Percentiles rank a stretch among this genome's conserved stretches.
Conservation (phyloP, 2,888 invertebrate genomes). For the Synanthedon myopaeformis region DNA sequence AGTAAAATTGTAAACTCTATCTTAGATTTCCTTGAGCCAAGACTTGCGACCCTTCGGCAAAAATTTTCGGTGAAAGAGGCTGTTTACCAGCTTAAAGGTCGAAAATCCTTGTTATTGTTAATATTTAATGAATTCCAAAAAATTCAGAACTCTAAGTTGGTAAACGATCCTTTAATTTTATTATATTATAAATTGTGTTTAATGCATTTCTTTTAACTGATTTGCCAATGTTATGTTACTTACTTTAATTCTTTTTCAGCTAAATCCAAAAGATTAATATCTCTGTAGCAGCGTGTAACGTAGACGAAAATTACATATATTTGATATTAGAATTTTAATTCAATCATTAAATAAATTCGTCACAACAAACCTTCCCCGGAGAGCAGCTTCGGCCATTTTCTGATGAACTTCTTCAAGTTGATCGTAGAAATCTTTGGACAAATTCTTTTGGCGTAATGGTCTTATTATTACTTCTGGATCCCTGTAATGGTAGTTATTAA, state of each 20-base stretch:
- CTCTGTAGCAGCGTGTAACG: conserved; percentile 44
- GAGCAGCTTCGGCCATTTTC: conserved; percentile 69
- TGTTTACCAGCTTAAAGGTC: too few species aligned
- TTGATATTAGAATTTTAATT: neutral
- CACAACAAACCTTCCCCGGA: conserved; percentile 61
- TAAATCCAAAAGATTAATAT: conserved; percentile 45
- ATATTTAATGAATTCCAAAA: too few species aligned
- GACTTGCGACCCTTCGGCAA: conserved; percentile 54
- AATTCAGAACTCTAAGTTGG: neutral
- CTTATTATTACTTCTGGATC: conserved; percentile 57
- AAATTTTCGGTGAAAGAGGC: conserved; percentile 64
- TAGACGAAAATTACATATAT: neutral
- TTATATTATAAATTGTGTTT: neutral
- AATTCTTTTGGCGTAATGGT: conserved; percentile 73
- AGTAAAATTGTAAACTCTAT: conserved; percentile 64
- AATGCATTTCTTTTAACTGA: too few species aligned
- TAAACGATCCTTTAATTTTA: neutral
- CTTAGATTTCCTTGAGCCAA: conserved; percentile 58
- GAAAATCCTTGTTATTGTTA: too few species aligned
- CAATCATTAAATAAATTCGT: neutral
- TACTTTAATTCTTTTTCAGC: conserved; percentile 37
- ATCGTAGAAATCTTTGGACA: conserved; percentile 67
- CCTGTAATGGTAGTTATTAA: conserved; percentile 17
- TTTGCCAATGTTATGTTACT: conserved; percentile 14
- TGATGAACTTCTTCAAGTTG: conserved; percentile 69